Evolutionary conservation across 2,888 invertebrate species (phyloP), one percentile per base, ranked within the genome.

Genomic region (Polietes domitor): DNA sequence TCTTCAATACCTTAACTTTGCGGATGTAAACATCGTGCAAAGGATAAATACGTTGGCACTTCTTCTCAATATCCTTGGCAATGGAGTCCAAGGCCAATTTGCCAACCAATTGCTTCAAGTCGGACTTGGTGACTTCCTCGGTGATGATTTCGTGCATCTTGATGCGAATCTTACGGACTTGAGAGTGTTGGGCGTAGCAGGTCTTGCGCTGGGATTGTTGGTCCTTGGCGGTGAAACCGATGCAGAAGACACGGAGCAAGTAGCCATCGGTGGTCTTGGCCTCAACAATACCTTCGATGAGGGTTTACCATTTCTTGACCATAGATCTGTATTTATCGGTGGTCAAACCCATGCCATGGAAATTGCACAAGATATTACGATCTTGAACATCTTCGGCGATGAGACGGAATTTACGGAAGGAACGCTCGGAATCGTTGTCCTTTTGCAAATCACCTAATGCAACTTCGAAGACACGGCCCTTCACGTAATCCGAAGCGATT

Each of bases 301-400:
- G 94, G 0, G 99, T 99, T 94, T 98, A 96, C 99, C 99, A 99
- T 93, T 99, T 99, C 94, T 99, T 99, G 7, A 99, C 99, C 98
- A 99, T 99, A 86, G 98, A 99, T 89, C 94, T 95, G 90, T 99
- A 95, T 93, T 99, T 99, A 92, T 99, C 99, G 81, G 99, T 98
- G 88, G 99, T 99, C 91, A 99, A 94, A 92, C 98, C 98, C 99
- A 99, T 99, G 12, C 99, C 99, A 90, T 99, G 99, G 95, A 99
- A 99, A 93, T 99, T 99, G 90, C 99, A 99, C 86, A 99, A 94
- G 55, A 99, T 98, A 93, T 98, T 97, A 88, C 97, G 95, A 17
- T 97, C 97, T 93, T 99, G 99, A 0, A 99, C 99, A 93, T 99
- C 99, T 92, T 99, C 99, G 85, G 98, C 98, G 88, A 99, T 97